A percentile compares a stretch with the other conserved stretches of the same genome.
Evolutionary conservation across 2,113 vertebrate genomes (phyloP).

Genomic region (Dasyprocta punctata): DNA sequence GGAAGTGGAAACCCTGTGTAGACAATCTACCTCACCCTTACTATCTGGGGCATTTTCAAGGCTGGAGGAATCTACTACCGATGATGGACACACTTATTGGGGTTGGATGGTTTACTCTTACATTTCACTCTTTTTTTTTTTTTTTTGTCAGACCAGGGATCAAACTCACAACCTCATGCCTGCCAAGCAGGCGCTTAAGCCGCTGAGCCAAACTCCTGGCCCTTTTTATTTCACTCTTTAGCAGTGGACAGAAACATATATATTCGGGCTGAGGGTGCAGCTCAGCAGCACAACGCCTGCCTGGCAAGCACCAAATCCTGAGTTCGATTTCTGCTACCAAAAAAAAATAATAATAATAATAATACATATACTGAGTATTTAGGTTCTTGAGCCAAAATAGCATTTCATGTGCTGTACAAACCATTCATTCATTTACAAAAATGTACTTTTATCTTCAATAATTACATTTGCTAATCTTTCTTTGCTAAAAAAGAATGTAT

Average conservation of each 20-base stretch:
- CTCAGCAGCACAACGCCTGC: no score
- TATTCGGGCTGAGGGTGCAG: background rate
- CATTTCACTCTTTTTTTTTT: background rate
- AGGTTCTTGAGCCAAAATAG: background rate
- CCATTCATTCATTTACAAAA: background rate
- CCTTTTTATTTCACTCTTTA: conserved; percentile 3
- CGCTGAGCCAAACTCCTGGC: no score
- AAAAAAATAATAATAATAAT: no score
- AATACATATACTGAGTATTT: background rate
- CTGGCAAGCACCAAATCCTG: no score
- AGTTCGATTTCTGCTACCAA: no score
- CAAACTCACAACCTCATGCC: no score
- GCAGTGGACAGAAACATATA: background rate
- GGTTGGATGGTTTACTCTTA: background rate
- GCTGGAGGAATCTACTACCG: background rate
- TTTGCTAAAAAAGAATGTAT: conserved; percentile 34
- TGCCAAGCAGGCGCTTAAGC: no score
- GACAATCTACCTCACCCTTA: background rate
- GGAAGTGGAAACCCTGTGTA: background rate
- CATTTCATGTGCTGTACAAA: background rate
- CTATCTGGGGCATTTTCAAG: background rate
- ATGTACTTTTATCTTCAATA: background rate
- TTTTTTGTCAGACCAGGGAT: no score
- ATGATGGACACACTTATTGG: background rate
- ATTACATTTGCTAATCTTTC: background rate